Conservation (phyloP, 2,113 vertebrate genomes). For the Astur gentilis region DNA sequence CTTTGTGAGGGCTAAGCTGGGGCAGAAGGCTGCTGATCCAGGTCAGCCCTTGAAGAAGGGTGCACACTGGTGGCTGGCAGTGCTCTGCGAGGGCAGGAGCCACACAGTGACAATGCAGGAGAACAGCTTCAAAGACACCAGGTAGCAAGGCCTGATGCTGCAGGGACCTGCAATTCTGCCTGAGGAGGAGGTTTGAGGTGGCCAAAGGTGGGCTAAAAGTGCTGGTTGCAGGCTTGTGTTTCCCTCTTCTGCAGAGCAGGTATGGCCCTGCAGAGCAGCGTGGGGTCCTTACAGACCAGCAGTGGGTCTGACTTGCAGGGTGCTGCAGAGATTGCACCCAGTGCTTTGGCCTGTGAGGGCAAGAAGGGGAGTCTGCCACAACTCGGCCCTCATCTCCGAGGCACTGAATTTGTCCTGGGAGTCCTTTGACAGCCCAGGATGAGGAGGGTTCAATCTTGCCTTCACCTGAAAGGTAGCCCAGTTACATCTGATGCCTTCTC, state of each 20-base stretch:
- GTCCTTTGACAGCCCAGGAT: background rate
- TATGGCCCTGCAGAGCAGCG: background rate
- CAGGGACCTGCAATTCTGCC: background rate
- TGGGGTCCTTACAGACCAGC: background rate
- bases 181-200: background rate
- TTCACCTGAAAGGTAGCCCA: background rate
- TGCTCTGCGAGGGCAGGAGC: background rate
- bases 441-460: background rate
- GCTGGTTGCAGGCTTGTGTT: background rate
- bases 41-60: background rate
- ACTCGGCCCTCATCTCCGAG: background rate
- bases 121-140: background rate
- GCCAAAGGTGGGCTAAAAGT: background rate
- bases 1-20: background rate
- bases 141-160: background rate
- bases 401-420: background rate
- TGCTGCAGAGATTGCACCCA: background rate
- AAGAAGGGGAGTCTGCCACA: background rate
- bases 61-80: background rate
- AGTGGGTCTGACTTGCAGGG: background rate
- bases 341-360: background rate
- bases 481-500: background rate
- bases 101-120: fast-evolving
- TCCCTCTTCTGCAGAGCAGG: background rate
- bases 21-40: background rate